Percentiles rank a stretch among this genome's conserved stretches.
phyloP scores from a whole-genome alignment of 2,113 vertebrate species.

The Larimichthys polyactis region DNA sequence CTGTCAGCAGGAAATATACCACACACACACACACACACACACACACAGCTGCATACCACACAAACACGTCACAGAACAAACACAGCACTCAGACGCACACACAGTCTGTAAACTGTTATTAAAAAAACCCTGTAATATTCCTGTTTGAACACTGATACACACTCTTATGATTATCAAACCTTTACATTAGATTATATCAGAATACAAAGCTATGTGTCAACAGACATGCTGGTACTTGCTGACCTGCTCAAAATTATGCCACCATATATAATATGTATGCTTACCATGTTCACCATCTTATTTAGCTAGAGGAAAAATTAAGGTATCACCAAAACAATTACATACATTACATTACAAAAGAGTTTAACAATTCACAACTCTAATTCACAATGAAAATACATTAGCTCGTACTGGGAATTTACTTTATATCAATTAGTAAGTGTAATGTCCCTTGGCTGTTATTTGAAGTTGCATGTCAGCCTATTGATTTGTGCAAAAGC shows the following conservation, averaged over 20 bases:
- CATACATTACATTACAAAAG: no score
- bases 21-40: slow-evolving; percentile 26
- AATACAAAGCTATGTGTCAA: neutral
- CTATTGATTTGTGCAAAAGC: no score
- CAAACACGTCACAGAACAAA: slow-evolving; percentile 15
- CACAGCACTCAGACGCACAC: neutral
- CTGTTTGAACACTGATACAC: neutral
- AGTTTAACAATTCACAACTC: no score
- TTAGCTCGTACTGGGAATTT: no score
- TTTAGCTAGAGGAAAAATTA: no score
- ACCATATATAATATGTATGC: neutral
- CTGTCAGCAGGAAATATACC: slow-evolving; percentile 75
- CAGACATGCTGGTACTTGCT: neutral
- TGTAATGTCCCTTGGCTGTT: no score
- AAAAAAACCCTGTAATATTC: no score
- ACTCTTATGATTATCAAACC: neutral
- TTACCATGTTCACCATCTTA: neutral
- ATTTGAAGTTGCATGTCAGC: no score
- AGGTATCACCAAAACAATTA: neutral
- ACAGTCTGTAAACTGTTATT: neutral
- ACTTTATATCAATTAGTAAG: no score
- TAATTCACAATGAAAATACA: no score
- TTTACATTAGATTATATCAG: neutral
- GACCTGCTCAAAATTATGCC: neutral
- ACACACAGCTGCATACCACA: slow-evolving; percentile 38